Conservation (phyloP, 2,888 invertebrate genomes). For the Pristionchus entomophagus region DNA sequence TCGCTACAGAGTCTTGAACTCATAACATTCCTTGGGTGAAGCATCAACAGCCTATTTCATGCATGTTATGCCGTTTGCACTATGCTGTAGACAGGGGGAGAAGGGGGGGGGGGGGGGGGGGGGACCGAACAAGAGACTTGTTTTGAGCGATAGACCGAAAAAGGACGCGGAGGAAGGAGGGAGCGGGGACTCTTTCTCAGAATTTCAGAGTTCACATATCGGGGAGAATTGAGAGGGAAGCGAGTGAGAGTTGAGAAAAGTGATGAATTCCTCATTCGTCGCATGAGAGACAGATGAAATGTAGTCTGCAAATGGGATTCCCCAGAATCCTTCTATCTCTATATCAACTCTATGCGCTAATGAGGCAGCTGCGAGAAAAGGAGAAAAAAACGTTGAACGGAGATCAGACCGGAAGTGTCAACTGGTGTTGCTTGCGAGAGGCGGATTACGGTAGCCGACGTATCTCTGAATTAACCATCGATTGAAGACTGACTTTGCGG, state of each 20-base stretch:
- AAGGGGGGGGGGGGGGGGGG: background rate
- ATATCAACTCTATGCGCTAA: background rate
- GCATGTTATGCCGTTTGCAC: background rate
- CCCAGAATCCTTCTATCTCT: background rate
- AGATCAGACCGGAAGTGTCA: slow-evolving; percentile 12
- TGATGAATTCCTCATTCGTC: background rate
- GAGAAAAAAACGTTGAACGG: background rate
- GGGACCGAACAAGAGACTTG: background rate
- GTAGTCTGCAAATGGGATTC: background rate
- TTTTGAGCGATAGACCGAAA: background rate
- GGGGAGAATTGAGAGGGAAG: background rate
- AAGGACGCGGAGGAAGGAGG: background rate
- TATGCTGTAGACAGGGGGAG: background rate
- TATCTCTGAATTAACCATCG: slow-evolving; percentile 29
- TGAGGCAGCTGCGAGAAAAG: background rate
- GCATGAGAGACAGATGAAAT: background rate
- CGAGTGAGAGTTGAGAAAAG: background rate
- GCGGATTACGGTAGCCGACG: background rate
- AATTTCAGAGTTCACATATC: background rate
- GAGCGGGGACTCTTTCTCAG: background rate
- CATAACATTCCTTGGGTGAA: background rate
- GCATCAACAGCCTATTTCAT: background rate
- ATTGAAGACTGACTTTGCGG: slow-evolving; percentile 92
- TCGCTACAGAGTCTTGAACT: background rate
- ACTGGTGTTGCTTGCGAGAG: too few species aligned